Evolutionary conservation across 2,113 vertebrate genomes (phyloP), one percentile per base, ranked within the genome.

Genomic region (Illadopsis cleaveri): DNA sequence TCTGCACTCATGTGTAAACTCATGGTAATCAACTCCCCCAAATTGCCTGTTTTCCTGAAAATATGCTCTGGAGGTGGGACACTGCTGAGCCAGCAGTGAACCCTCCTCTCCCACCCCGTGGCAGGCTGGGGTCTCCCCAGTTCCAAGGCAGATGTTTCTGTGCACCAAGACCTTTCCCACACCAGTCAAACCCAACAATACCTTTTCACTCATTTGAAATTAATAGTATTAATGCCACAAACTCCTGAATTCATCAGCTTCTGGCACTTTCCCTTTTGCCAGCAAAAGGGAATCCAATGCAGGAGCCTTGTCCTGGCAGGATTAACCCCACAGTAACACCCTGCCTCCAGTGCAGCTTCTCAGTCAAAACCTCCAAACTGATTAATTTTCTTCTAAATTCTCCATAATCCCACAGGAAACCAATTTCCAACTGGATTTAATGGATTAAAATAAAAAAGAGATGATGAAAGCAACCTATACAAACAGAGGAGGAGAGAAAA

Each of bases 61-160:
- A 82, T 31, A 13, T 1, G 9, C 24, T 45, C 69, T 35, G 42
- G 27, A 47, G 72, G 28, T 61, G 65, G 40, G 56, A 42, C 42
- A 48, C 37, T 0, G 3, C 69, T 10, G 72, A 83, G 62, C 42
- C 21, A 38, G 4, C 12, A 35, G 40, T 3, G 53, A 57, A 4
- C 22, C 18, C 48, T 11, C 33, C 1, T 4, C 58, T 31, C 81
- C 16, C 2, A 27, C 0, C 45, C 44, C 0, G 0, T 35, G 15
- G 14, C 3, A 6, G 68, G 9, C 11, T 1, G 16, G 13, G 7
- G 18, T 45, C 60, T 23, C 60, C 70, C 20, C 8, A 12, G 5
- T 11, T 30, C 35, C 78, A 50, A 35, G 8, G 68, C 17, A 42
- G 81, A 45, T 14, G 25, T 16, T 37, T 6, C 19, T 2, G 22